These are phyloP conservation scores for Balaenoptera acutorostrata DNA, from an alignment of 2,113 vertebrate genomes.

Conservation along the genomic window DNA sequence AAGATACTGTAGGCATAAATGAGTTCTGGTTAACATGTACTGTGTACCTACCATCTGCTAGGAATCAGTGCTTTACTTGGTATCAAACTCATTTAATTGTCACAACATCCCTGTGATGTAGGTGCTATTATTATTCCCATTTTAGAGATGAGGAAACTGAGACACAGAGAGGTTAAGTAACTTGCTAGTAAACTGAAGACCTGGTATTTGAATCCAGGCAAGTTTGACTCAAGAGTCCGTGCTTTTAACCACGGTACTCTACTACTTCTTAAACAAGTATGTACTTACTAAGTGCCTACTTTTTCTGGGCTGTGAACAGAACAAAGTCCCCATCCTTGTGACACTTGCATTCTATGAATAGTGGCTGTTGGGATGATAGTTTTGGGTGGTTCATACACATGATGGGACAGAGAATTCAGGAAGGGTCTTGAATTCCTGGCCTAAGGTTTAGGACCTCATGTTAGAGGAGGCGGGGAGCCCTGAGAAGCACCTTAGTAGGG, in stretches of 20 bases:
- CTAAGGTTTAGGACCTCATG: neutral
- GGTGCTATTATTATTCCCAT: neutral
- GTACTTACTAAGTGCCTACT: neutral
- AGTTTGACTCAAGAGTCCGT: neutral
- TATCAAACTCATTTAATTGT: neutral
- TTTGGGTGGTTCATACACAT: neutral
- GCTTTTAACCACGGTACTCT: neutral
- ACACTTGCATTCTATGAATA: neutral
- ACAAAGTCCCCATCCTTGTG: neutral
- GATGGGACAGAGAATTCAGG: neutral
- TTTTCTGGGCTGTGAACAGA: neutral
- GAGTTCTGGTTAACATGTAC: neutral
- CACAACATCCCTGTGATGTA: neutral
- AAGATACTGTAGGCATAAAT: neutral
- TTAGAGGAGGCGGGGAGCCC: neutral
- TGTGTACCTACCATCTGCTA: neutral
- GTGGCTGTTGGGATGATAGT: neutral
- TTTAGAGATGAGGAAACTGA: conserved; percentile 4
- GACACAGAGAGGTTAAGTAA: conserved; percentile 6
- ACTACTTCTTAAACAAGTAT: neutral
- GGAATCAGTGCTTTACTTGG: neutral
- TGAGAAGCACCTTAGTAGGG: neutral
- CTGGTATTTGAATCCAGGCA: neutral
- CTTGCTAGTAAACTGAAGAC: neutral
- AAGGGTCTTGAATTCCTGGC: neutral